Base-by-base conservation (phyloP, 2,797 vertebrate genomes). In the Salmo trutta region DNA sequence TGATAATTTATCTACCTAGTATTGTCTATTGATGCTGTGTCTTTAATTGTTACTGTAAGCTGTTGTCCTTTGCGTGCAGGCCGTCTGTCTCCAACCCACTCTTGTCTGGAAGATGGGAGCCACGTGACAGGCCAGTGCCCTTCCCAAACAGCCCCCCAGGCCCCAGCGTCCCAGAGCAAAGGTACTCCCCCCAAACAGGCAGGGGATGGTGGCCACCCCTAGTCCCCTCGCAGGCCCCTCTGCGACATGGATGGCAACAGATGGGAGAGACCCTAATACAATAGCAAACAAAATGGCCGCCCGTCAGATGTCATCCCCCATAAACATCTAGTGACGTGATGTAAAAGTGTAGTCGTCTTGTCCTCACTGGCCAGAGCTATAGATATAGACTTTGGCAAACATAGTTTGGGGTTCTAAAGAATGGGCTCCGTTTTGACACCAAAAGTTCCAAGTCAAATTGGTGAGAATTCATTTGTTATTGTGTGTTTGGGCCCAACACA, bases 241-340 rank as follows among this genome's bases (percentile, higher is more conserved):
- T 95, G 94, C 71, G 95, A 96, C 91, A 91, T 93, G 88, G 95
- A 96, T 90, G 95, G 96, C 91, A 96, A 96, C 94, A 95, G 94
- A 92, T 93, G 88, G 71, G 94, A 94, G 88, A 91, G 91, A 78
- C 92, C 86, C 64, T 95, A 95, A 93, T 95, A 92, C 89, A 95
- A 94, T 94, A 94, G 93, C 89, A 92, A 89, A 93, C 89, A 92
- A 89, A 79, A 87, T 91, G 86, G 85, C 41, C 91, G 82, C 74
- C 81, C 85, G 15, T 74, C 71, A 77, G 86, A 12, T 56, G 74
- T 82, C 56, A 62, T 62, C 56, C n/a, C 82, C 83, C 81, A 92
- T 92, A 77, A 75, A 82, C 83, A 85, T 47, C 3, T 47, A 47
- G 41, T 47, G 41, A 47, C 41, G 10, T 47, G 41, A 12, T 89